A percentile compares a stretch with the other conserved stretches of the same genome.
Conservation (phyloP, 2,888 invertebrate genomes). For the Boloria euphrosyne region DNA sequence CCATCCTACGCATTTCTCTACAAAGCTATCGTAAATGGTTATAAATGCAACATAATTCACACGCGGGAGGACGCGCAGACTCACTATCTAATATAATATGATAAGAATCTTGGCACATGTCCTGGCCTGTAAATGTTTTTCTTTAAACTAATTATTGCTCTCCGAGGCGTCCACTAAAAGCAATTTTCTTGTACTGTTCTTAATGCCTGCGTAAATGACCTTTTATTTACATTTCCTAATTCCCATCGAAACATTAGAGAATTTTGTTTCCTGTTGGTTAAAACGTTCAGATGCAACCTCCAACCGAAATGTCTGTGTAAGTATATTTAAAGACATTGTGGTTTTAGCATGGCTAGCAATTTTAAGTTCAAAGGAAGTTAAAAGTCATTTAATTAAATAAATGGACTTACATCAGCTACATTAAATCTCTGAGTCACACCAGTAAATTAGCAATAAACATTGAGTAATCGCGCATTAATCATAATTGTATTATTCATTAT, state of each 20-base stretch:
- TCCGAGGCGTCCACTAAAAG: slow-evolving; percentile 15
- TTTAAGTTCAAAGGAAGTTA: slow-evolving; percentile 20
- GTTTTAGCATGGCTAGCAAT: slow-evolving; percentile 23
- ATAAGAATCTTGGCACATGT: slow-evolving; percentile 16
- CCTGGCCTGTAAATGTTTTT: slow-evolving; percentile 3
- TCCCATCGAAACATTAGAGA: slow-evolving; percentile 41
- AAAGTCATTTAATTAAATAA: slow-evolving; percentile 12
- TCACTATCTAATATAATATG: background rate
- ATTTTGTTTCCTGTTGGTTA: slow-evolving; percentile 42
- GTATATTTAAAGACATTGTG: slow-evolving; percentile 38
- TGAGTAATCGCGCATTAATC: slow-evolving; percentile 2
- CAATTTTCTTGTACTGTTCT: slow-evolving; percentile 29
- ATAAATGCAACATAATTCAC: no score
- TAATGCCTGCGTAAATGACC: slow-evolving; percentile 34
- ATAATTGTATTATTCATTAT: background rate
- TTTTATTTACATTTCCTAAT: slow-evolving; percentile 41
- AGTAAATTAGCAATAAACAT: slow-evolving; percentile 8
- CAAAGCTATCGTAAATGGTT: no score
- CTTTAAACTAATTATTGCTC: slow-evolving; percentile 8
- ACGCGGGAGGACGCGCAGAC: no score
- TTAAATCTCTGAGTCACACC: background rate
- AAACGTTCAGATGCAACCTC: slow-evolving; percentile 41
- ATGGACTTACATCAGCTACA: background rate
- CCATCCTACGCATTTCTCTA: no score
- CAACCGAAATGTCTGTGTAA: slow-evolving; percentile 35